phyloP scores from a whole-genome alignment of 2,113 vertebrate genomes.

The Sigmodon hispidus region DNA sequence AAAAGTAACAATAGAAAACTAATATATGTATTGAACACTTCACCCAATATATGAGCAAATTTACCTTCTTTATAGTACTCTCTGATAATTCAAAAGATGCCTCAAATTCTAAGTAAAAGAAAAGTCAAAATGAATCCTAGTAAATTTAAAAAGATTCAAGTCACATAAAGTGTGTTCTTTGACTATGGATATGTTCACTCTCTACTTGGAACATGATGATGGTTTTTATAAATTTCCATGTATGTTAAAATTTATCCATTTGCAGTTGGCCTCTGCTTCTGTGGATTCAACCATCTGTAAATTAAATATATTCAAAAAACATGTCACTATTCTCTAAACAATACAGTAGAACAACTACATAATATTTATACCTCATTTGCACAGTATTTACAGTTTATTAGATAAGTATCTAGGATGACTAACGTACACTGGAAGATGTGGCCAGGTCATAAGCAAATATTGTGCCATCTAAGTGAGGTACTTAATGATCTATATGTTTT shows the following conservation, averaged over 20 bases:
- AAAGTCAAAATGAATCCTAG: neutral
- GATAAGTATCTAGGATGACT: neutral
- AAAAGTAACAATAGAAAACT: neutral
- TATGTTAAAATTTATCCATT: neutral
- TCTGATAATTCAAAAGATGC: neutral
- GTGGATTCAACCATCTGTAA: neutral
- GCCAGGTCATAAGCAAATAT: neutral
- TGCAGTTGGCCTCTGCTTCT: neutral
- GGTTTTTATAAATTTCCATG: neutral
- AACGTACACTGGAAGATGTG: neutral
- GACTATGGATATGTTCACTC: neutral
- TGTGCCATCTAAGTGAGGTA: neutral
- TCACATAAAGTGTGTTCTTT: neutral
- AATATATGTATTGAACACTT: neutral
- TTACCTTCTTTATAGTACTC: neutral
- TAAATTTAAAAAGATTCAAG: neutral
- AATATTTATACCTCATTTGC: neutral
- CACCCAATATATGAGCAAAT: neutral
- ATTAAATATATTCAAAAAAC: neutral
- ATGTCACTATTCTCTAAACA: neutral
- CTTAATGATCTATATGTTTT: neutral
- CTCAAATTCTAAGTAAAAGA: neutral
- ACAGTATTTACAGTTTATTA: neutral
- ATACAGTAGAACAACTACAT: neutral
- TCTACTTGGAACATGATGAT: neutral